phyloP scores from a whole-genome alignment of 1,140 invertebrate genomes.

The Drosophila arizonae region DNA sequence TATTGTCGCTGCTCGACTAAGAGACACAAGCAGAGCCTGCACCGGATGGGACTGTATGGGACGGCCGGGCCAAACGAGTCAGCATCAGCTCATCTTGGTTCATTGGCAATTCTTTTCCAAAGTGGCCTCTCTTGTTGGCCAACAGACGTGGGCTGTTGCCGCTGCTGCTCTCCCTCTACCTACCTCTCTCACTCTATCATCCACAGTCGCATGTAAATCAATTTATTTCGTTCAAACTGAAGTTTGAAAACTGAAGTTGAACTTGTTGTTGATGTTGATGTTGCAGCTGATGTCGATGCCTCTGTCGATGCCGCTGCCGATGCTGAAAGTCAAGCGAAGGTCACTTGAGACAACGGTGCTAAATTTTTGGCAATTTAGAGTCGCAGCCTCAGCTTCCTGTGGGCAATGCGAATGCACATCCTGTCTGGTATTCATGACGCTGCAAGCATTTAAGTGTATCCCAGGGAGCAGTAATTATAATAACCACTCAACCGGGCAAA shows the following conservation, averaged over 20 bases:
- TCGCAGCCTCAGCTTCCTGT: conserved; percentile 39
- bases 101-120: conserved; percentile 69
- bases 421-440: conserved; percentile 61
- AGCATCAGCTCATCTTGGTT: conserved; percentile 46
- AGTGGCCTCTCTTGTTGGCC: conserved; percentile 66
- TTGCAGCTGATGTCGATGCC: conserved; percentile 13
- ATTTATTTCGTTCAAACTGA: conserved; percentile 65
- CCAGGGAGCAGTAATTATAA: conserved; percentile 73
- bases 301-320: conserved; percentile 22
- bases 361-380: conserved; percentile 45
- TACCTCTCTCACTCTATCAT: neutral
- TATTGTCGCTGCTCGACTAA: conserved; percentile 52
- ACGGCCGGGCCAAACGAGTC: conserved; percentile 24
- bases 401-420: conserved; percentile 54
- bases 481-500: conserved; percentile 49
- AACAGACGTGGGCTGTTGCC: conserved; percentile 39
- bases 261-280: conserved; percentile 4
- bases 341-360: conserved; percentile 38
- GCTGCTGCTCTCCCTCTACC: conserved; percentile 2
- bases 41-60: conserved; percentile 10
- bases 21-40: conserved; percentile 9
- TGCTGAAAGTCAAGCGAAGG: conserved; percentile 55
- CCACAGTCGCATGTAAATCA: conserved; percentile 63
- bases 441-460: conserved; percentile 68
- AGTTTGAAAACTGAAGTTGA: conserved; percentile 36